Evolutionary conservation across 92 coral and sea anemone species (phyloP), one percentile per base, ranked within the genome.

Genomic region (Porites cylindrica): DNA sequence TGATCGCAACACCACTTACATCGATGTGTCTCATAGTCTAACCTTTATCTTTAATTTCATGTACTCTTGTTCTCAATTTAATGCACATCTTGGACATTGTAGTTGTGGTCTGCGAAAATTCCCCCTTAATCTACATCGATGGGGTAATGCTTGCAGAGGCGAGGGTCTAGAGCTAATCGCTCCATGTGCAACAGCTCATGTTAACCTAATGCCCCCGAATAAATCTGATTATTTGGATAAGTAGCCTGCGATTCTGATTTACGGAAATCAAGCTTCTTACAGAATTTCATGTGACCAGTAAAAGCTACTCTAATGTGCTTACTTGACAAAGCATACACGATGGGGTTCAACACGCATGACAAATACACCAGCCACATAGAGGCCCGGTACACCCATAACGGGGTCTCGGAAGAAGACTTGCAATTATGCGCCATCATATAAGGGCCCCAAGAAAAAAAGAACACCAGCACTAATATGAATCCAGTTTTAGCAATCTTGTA

Each of bases 401-500:
- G 93, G 53, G 86, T 89, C 16, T 76, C 69, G 23, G 70, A 64
- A 9, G 72, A 70, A 69, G 53, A 50, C 51, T 90, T 83, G 76
- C 99, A 96, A 73, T 92, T 95, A 70, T 96, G 91, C 54, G 88
- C 96, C 72, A 93, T 68, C 88, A 95, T 83, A 85, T 95, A 93
- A 1, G 99, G 99, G 18, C 95, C 96, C 99, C 98, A 95, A 17
- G 98, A 92, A 12, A 95, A 71, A 66, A 94, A 92, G 76, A 96
- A 96, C 75, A 96, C 93, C 18, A 96, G 63, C 65, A 96, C 91
- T 53, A 96, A 87, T 60, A 93, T 54, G 51, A 95, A 90, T 43
- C 99, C 98, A 14, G 94, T 95, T 72, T 96, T 91, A 14, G 99
- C 99, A 52, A 96, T 93, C 88, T 92, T 95, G 87, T 93, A 96